Evolutionary conservation across 2,888 invertebrate species (phyloP), one percentile per base, ranked within the genome.

Genomic region (Silvanus unidentatus): DNA sequence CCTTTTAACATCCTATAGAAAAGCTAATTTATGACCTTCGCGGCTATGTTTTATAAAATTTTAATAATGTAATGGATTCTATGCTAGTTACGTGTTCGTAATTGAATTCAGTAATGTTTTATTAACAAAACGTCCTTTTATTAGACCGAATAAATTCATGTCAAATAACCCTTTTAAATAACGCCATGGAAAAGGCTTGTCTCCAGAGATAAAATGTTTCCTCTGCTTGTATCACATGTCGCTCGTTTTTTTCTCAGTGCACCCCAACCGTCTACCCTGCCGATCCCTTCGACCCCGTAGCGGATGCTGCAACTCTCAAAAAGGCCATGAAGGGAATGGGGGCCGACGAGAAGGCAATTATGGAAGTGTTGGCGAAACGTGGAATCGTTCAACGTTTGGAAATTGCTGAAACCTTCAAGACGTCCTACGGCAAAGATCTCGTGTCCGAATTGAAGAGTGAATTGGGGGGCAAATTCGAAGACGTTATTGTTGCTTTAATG

Each of bases 311-410:
- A 54, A 81, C 84, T 47, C 77, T 93, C 42, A 82, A 88, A 57
- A 90, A 89, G 70, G 92, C 93, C 13, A 92, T 94, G 92, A 93
- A 93, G 70, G 93, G 92, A 44, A 84, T 93, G 62, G 91, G 94
- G 44, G 92, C 93, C 27, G 90, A 95, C 66, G 94, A 95, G 70
- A 87, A 87, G 64, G 84, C 91, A 47, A 90, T 96, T 69, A 92
- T 93, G 62, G 88, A 91, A 64, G 84, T 96, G 5, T 77, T 97
- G 34, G 88, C 89, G 44, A 84, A 86, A 54, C 82, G 96, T 51
- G 90, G 90, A 49, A 92, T 93, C 68, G 86, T 85, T 2, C 96
- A 97, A 72, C 81, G 97, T 49, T 77, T 93, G 57, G 88, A 94
- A 72, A 91, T 98, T 63, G 84, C 89, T 36, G 86, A 88, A 69